Conservation (phyloP, 2,113 vertebrate species). For the Sminthopsis crassicaudata region DNA sequence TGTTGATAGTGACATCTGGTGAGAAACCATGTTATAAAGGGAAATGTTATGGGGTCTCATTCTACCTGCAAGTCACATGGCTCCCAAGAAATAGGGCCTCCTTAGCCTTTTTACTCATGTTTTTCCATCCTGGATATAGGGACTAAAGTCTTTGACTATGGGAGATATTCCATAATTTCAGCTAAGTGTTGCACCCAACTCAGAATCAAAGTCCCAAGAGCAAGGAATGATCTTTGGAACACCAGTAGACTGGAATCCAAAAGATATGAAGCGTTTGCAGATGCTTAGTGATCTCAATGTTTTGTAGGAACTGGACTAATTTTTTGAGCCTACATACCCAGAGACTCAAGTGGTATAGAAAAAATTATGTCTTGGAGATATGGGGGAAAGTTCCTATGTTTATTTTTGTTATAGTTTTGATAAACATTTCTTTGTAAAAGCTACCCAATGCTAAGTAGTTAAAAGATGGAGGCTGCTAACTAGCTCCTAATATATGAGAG, state of each 20-base stretch:
- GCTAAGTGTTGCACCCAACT: not conserved
- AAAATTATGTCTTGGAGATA: not conserved
- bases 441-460: not conserved
- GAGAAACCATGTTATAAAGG: no score
- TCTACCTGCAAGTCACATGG: not conserved
- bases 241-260: not conserved
- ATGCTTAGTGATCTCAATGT: not conserved
- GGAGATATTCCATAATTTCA: not conserved
- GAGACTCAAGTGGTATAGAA: not conserved
- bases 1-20: no score
- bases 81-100: not conserved
- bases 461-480: not conserved
- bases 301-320: not conserved
- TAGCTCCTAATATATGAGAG: not conserved
- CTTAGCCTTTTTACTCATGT: not conserved
- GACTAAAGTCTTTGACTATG: not conserved
- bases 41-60: not conserved
- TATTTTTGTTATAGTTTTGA: not conserved
- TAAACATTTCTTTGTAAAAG: not conserved
- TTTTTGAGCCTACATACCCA: not conserved
- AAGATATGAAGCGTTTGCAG: no score
- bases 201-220: not conserved
- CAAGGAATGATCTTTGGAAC: not conserved
- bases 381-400: not conserved
- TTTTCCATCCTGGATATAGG: not conserved